Percentiles rank a stretch among this genome's conserved stretches.
Evolutionary conservation across 2,888 invertebrate species (phyloP).

Genomic region (Apeira syringaria): DNA sequence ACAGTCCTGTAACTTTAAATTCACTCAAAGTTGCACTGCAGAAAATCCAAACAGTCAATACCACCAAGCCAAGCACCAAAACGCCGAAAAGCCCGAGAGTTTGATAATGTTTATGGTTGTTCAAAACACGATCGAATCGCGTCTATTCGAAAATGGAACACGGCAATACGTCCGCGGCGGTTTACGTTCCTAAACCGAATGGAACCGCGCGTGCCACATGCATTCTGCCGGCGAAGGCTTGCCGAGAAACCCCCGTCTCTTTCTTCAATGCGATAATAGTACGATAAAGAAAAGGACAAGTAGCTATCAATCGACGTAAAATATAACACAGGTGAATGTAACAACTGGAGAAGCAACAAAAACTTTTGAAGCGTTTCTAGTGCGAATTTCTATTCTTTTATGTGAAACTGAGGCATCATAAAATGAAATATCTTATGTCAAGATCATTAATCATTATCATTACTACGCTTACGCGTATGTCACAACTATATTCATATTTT

Average conservation of each 20-base stretch:
- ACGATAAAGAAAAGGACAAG: constrained; percentile 63
- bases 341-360: constrained; percentile 62
- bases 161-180: constrained; percentile 55
- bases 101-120: constrained; percentile 46
- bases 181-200: constrained; percentile 73
- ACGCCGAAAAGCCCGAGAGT: constrained; percentile 22
- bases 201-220: constrained; percentile 79
- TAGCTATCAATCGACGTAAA: constrained; percentile 44
- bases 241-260: constrained; percentile 61
- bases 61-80: constrained; percentile 22
- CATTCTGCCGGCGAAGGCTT: constrained; percentile 49
- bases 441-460: too few relatives aligned
- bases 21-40: constrained; percentile 37
- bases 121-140: constrained; percentile 69
- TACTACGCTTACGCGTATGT: too few relatives aligned
- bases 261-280: constrained; percentile 49
- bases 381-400: constrained; percentile 58
- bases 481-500: too few relatives aligned
- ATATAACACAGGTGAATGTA: constrained; percentile 74
- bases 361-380: constrained; percentile 70
- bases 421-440: constrained; percentile 40
- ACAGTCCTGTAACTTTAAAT: constrained; percentile 37
- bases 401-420: constrained; percentile 42
- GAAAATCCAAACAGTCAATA: constrained; percentile 21
- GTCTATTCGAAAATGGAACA: constrained; percentile 45